Conservation (phyloP, 2,888 invertebrate genomes). For the Acholoe squamosa region DNA sequence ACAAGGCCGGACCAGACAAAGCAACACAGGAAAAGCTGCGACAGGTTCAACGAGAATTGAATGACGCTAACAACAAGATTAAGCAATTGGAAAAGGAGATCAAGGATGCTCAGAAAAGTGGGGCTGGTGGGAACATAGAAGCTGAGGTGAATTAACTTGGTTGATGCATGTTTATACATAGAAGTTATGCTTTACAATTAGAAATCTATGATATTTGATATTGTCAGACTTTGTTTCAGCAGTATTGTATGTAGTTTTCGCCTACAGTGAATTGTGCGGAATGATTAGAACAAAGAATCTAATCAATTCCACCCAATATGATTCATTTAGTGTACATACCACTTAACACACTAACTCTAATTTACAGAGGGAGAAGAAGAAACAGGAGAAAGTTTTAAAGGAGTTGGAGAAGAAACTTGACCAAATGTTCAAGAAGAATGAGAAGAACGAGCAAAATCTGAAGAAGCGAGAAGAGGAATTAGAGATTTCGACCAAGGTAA, state of each 20-base stretch:
- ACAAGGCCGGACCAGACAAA: slow-evolving; percentile 66
- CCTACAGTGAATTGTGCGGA: too few relatives aligned
- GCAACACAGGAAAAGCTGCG: slow-evolving; percentile 72
- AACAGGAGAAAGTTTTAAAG: slow-evolving; percentile 70
- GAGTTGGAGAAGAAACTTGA: slow-evolving; percentile 72
- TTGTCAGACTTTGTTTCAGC: too few relatives aligned
- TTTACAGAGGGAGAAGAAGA: slow-evolving; percentile 66
- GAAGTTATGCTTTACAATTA: too few relatives aligned
- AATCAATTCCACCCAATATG: too few relatives aligned
- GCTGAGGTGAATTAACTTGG: slow-evolving; percentile 71
- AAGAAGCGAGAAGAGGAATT: slow-evolving; percentile 64
- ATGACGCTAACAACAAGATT: slow-evolving; percentile 75
- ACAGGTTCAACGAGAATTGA: slow-evolving; percentile 75
- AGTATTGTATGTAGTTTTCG: too few relatives aligned
- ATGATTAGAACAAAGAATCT: too few relatives aligned
- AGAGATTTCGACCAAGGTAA: slow-evolving; percentile 61
- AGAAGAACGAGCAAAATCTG: slow-evolving; percentile 69
- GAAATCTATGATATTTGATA: too few relatives aligned
- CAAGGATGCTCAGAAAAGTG: slow-evolving; percentile 66
- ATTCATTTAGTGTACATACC: too few relatives aligned
- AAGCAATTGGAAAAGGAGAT: slow-evolving; percentile 76
- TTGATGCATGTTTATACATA: not conserved
- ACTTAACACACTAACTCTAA: not conserved
- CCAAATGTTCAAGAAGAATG: slow-evolving; percentile 70
- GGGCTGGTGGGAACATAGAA: slow-evolving; percentile 63